Percentiles rank a stretch among this genome's conserved stretches.
These are phyloP conservation scores for Sphecodes monilicornis DNA, from an alignment of 2,888 invertebrate species.

Conservation along the genomic window DNA sequence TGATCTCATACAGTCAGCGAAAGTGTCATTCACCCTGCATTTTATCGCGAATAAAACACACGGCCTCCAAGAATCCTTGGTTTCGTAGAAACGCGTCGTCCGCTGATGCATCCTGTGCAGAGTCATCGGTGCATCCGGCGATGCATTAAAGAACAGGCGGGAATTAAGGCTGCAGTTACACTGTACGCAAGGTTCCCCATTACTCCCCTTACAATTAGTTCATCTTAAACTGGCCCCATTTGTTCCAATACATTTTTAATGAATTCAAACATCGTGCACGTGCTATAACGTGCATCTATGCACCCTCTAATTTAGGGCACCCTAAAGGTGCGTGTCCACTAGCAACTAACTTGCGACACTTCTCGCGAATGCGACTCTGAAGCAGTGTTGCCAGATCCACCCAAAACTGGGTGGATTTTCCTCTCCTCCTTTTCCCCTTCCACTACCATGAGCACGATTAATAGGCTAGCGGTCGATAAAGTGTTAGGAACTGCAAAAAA, in stretches of 20 bases:
- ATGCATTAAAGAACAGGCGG: conserved; percentile 31
- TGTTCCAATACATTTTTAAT: background rate
- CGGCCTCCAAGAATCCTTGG: background rate
- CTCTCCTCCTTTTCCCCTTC: no score
- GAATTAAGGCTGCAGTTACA: conserved; percentile 17
- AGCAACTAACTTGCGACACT: no score
- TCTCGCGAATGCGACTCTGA: no score
- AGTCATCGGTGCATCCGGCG: conserved; percentile 10
- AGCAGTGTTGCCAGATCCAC: no score
- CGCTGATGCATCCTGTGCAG: background rate
- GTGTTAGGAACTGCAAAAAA: no score
- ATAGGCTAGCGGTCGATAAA: no score
- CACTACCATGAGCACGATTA: no score
- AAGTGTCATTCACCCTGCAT: conserved; percentile 3
- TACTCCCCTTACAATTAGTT: background rate
- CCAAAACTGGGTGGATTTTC: no score
- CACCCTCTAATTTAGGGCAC: no score
- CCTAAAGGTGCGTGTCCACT: no score
- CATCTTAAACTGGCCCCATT: background rate
- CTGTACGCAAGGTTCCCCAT: background rate
- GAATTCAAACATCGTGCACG: no score
- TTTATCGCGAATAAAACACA: background rate
- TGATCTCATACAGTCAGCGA: background rate
- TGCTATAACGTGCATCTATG: no score
- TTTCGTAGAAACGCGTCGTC: background rate